These are phyloP conservation scores for Nesidiocoris tenuis DNA, from an alignment of 2,888 invertebrate genomes.

Conservation along the genomic window DNA sequence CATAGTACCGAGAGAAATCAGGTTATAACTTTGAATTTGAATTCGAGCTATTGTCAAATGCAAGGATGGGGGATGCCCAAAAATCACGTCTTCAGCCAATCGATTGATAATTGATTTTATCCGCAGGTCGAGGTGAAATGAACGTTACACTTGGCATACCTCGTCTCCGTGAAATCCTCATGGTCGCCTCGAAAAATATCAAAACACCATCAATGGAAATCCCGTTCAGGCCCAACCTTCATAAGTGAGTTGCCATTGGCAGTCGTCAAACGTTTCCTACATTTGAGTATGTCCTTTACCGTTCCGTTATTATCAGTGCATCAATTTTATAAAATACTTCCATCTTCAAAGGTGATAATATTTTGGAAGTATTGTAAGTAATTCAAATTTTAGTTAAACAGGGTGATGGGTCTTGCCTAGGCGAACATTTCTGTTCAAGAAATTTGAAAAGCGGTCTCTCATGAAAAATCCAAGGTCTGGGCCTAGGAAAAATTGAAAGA, in stretches of 20 bases:
- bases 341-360: not conserved
- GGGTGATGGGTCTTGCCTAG: too few species aligned
- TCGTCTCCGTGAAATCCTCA: slow-evolving; percentile 90
- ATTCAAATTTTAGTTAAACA: too few species aligned
- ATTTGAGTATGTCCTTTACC: not conserved
- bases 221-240: slow-evolving; percentile 63
- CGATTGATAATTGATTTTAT: too few species aligned
- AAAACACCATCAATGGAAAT: slow-evolving; percentile 97
- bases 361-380: too few species aligned
- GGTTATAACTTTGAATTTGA: too few species aligned
- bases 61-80: too few species aligned
- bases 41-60: too few species aligned
- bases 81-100: too few species aligned
- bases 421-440: too few species aligned
- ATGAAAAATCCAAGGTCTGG: too few species aligned
- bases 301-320: not conserved
- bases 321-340: not conserved
- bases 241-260: slow-evolving; percentile 39
- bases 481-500: not conserved
- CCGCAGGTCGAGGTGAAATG: slow-evolving; percentile 75
- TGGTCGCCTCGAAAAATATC: slow-evolving; percentile 90
- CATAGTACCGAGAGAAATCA: too few species aligned
- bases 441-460: too few species aligned
- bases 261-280: not conserved
- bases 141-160: slow-evolving; percentile 99